A percentile compares a stretch with the other conserved stretches of the same genome.
These are phyloP conservation scores for Sander vitreus DNA, from an alignment of 2,113 vertebrate species.

Conservation along the genomic window DNA sequence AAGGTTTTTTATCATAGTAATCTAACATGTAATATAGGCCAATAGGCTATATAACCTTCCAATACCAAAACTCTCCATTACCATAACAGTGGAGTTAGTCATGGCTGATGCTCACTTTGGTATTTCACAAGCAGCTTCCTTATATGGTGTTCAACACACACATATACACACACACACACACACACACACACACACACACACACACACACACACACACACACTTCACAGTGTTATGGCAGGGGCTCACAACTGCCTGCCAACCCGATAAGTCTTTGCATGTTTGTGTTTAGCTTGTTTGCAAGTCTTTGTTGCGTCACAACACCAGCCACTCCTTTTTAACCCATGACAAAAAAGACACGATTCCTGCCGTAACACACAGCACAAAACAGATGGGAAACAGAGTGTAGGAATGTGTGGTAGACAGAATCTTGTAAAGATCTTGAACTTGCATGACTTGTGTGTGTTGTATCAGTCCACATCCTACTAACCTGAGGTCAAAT, in stretches of 20 bases:
- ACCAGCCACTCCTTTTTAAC: neutral
- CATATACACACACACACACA: conserved; percentile 7
- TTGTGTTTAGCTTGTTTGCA: conserved; percentile 22
- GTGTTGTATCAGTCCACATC: neutral
- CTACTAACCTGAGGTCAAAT: conserved; percentile 12
- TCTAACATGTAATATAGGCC: neutral
- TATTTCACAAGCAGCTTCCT: conserved; percentile 60
- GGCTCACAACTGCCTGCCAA: conserved; percentile 47
- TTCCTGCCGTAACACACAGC: neutral
- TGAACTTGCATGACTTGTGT: neutral
- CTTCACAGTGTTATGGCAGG: conserved; percentile 34
- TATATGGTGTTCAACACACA: conserved; percentile 16
- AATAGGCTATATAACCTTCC: no score
- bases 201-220: conserved; percentile 34
- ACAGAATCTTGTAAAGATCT: no score
- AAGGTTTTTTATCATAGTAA: no score
- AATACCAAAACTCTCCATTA: neutral
- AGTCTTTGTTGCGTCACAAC: neutral
- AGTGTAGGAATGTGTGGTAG: neutral
- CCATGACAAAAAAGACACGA: no score
- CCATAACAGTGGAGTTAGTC: neutral
- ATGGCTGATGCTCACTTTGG: conserved; percentile 22
- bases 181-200: conserved; percentile 30
- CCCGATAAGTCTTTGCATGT: neutral
- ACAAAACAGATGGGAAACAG: neutral